These are phyloP conservation scores for Syrphus vitripennis DNA, from an alignment of 2,888 invertebrate species.

Conservation along the genomic window DNA sequence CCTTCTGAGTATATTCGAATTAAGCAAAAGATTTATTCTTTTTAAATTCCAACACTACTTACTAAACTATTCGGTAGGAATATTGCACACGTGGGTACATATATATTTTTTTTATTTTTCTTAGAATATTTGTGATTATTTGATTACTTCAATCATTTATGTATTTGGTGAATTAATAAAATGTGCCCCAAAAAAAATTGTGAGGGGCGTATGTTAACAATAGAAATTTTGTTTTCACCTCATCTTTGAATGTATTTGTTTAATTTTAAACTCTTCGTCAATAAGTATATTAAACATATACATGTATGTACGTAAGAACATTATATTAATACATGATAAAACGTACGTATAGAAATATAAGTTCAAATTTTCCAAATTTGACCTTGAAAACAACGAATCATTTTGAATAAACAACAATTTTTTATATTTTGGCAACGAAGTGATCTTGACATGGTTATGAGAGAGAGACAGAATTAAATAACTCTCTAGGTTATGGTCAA, in stretches of 20 bases:
- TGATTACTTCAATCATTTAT: background rate
- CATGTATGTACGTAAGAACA: background rate
- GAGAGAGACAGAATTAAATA: slow-evolving; percentile 16
- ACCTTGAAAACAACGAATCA: slow-evolving; percentile 43
- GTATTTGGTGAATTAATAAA: slow-evolving; percentile 30
- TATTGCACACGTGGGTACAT: background rate
- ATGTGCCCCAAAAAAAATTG: background rate
- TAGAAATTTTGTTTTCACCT: background rate
- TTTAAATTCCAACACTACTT: background rate
- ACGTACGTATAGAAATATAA: slow-evolving; percentile 7
- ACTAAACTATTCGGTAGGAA: background rate
- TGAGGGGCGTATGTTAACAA: background rate
- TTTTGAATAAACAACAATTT: slow-evolving; percentile 30
- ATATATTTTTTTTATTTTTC: background rate
- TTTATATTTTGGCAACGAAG: slow-evolving; percentile 59
- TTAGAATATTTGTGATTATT: background rate
- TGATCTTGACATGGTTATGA: slow-evolving; percentile 63
- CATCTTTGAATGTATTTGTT: slow-evolving; percentile 7
- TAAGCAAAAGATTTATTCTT: no score
- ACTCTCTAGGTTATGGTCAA: slow-evolving; percentile 68
- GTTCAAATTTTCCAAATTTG: slow-evolving; percentile 55
- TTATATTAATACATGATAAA: background rate
- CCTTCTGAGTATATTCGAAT: no score
- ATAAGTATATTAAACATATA: background rate
- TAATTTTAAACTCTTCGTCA: background rate